Conservation (phyloP, 2,113 vertebrate genomes). For the Erythrolamprus reginae region DNA sequence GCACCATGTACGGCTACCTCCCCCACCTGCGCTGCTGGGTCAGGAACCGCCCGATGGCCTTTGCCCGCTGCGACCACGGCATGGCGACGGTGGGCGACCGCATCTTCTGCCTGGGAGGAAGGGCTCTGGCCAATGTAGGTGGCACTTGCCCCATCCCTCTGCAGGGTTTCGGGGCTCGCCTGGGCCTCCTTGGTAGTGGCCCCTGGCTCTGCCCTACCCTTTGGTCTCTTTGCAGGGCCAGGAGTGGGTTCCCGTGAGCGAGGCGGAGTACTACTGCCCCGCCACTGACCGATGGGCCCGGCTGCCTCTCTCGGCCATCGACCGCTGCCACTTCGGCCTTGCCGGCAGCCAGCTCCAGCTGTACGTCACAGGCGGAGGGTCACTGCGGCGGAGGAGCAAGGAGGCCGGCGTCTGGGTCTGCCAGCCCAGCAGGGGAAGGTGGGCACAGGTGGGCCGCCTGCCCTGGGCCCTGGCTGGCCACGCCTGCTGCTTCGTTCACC, state of each 20-base stretch:
- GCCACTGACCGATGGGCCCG: constrained; percentile 53
- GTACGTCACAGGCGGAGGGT: constrained; percentile 39
- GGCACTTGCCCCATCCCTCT: neutral
- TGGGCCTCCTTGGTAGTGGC: accelerated
- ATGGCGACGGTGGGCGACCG: constrained; percentile 53
- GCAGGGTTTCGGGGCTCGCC: neutral
- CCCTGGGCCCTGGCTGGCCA: constrained; percentile 53
- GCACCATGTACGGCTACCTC: constrained; percentile 55
- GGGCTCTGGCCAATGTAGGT: constrained; percentile 53
- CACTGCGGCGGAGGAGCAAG: constrained; percentile 41
- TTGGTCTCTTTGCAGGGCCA: constrained; percentile 36
- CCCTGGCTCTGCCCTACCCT: neutral
- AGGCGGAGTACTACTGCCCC: constrained; percentile 55
- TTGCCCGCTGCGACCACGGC: constrained; percentile 51
- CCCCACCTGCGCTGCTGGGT: constrained; percentile 53
- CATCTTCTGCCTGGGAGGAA: constrained; percentile 61
- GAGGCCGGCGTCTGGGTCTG: constrained; percentile 48
- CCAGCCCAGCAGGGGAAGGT: neutral
- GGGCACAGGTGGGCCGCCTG: constrained; percentile 45
- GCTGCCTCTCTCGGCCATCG: constrained; percentile 11
- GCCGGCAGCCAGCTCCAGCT: neutral
- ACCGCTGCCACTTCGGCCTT: constrained; percentile 56
- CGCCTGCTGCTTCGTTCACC: constrained; percentile 44
- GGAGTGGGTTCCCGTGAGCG: constrained; percentile 43
- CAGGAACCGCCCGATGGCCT: constrained; percentile 48